Percentiles rank a stretch among this genome's conserved stretches.
phyloP scores from a whole-genome alignment of 2,888 invertebrate genomes.

The Ophion slaviceki region DNA sequence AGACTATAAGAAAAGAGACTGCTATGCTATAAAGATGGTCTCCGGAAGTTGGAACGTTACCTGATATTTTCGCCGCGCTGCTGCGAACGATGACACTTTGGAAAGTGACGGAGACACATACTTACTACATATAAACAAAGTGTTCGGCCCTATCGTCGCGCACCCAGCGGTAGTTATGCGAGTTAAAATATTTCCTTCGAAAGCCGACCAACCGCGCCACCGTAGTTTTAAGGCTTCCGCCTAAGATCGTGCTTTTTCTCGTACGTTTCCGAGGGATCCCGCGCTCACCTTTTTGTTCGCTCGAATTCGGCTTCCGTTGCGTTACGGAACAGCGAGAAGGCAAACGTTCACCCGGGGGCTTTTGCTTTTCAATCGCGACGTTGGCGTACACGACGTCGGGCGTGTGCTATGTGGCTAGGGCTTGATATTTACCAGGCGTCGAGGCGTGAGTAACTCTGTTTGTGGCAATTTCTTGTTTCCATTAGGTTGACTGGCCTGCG shows the following conservation, averaged over 20 bases:
- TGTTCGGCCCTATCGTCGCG: no score
- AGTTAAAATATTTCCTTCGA: no score
- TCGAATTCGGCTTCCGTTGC: slow-evolving; percentile 5
- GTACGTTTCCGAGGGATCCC: background rate
- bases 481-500: slow-evolving; percentile 82
- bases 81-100: no score
- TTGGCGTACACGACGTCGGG: slow-evolving; percentile 33
- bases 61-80: no score
- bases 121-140: no score
- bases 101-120: no score
- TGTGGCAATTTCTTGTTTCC: slow-evolving; percentile 84
- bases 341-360: slow-evolving; percentile 53
- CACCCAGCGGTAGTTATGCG: no score
- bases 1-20: no score
- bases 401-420: slow-evolving; percentile 41
- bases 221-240: no score
- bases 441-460: slow-evolving; percentile 82
- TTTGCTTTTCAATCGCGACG: slow-evolving; percentile 64
- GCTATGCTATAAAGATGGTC: no score
- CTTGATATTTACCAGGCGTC: slow-evolving; percentile 81
- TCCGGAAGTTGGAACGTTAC: no score
- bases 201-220: no score
- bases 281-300: slow-evolving; percentile 12
- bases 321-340: slow-evolving; percentile 43
- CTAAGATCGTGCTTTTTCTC: background rate